Percentiles rank a stretch among this genome's conserved stretches.
phyloP scores from a whole-genome alignment of 1,140 invertebrate genomes.

The Macrobrachium rosenbergii region DNA sequence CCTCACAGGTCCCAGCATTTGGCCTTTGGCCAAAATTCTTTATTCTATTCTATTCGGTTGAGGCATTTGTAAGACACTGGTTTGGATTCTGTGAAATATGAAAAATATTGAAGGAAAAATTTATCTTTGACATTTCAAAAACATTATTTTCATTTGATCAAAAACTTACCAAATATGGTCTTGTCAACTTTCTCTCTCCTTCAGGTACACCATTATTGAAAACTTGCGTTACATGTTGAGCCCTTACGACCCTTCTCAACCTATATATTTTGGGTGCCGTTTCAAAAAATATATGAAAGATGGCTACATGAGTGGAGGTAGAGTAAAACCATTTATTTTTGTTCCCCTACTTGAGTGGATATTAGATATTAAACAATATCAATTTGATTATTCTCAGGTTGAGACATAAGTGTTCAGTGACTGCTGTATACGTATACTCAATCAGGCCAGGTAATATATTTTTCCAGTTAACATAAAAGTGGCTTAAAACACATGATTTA shows the following conservation, averaged over 20 bases:
- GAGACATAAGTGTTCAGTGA: too few species aligned
- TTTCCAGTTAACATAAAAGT: too few species aligned
- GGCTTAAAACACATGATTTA: too few species aligned
- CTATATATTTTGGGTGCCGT: constrained; percentile 90
- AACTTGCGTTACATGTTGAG: constrained; percentile 91
- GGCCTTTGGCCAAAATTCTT: too few species aligned
- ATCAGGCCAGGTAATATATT: too few species aligned
- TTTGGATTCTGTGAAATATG: too few species aligned
- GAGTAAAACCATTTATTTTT: background rate
- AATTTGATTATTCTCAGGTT: background rate
- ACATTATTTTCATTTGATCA: background rate
- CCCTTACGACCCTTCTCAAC: constrained; percentile 78
- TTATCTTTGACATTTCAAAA: background rate
- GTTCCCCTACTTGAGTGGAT: background rate
- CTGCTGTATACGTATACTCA: too few species aligned
- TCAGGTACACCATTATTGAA: constrained; percentile 75
- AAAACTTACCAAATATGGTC: too few species aligned
- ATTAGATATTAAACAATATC: background rate
- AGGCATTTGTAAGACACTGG: too few species aligned
- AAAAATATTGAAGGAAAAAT: too few species aligned
- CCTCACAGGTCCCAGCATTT: too few species aligned
- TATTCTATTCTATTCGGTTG: too few species aligned
- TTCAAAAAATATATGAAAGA: constrained; percentile 90
- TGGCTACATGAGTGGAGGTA: constrained; percentile 95
- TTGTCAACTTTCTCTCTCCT: background rate